Evolutionary conservation across 2,797 vertebrate genomes (phyloP).

Genomic region (Chrysocyon brachyurus): DNA sequence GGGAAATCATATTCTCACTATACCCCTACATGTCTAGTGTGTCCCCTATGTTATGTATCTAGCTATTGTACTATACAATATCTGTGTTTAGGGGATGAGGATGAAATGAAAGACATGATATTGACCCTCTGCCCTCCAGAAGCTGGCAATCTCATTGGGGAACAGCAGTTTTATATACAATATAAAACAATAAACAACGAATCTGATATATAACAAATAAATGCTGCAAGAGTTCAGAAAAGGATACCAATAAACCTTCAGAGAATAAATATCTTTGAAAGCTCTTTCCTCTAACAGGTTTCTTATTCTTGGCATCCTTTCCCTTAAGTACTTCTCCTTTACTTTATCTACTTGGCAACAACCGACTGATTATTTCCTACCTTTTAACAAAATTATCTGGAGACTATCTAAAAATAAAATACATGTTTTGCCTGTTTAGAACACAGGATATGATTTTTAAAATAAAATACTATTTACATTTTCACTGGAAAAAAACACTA

Average conservation of each 20-base stretch:
- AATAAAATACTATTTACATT: constrained; percentile 81
- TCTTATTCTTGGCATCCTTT: constrained; percentile 54
- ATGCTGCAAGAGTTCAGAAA: constrained; percentile 42
- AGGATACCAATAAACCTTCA: constrained; percentile 56
- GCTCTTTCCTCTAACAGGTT: constrained; percentile 37
- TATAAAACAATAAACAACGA: constrained; percentile 16
- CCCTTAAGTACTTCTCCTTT: constrained; percentile 38
- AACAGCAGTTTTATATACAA: constrained; percentile 30
- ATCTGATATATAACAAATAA: constrained; percentile 22
- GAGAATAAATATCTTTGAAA: constrained; percentile 64
- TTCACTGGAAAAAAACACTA: constrained; percentile 50
- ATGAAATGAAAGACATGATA: neutral
- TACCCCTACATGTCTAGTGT: neutral
- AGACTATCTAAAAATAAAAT: constrained; percentile 74
- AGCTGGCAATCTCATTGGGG: neutral
- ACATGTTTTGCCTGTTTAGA: constrained; percentile 62
- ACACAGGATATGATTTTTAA: constrained; percentile 69
- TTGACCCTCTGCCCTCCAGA: constrained; percentile 38
- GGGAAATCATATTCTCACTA: constrained; percentile 32
- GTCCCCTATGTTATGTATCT: neutral
- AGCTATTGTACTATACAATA: neutral
- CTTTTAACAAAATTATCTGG: constrained; percentile 66
- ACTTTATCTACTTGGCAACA: constrained; percentile 68
- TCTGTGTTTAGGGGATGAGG: neutral
- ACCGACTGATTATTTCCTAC: constrained; percentile 65